A percentile compares a stretch with the other conserved stretches of the same genome.
Evolutionary conservation across 1,140 invertebrate species (phyloP).

Genomic region (Calephelis virginiensis): DNA sequence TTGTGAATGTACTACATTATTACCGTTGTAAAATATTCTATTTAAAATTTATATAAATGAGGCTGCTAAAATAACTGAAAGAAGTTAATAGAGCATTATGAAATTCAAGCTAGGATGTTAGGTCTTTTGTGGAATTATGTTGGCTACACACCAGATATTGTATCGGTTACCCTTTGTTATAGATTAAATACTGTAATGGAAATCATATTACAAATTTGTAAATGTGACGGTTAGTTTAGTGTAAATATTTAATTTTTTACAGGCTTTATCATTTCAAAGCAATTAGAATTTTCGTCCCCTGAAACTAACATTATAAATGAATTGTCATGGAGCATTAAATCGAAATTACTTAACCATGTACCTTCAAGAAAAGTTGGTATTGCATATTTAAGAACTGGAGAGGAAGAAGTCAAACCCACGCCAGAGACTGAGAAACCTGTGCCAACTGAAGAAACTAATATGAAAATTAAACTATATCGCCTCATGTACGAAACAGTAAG

Average conservation of each 20-base stretch:
- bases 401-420: background rate
- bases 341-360: slow-evolving; percentile 29
- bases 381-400: slow-evolving; percentile 14
- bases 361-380: slow-evolving; percentile 28
- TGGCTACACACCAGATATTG: too few species aligned
- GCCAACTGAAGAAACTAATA: slow-evolving; percentile 43
- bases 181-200: too few species aligned
- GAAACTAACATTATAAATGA: slow-evolving; percentile 40
- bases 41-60: too few species aligned
- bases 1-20: background rate
- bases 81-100: too few species aligned
- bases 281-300: background rate
- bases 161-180: too few species aligned
- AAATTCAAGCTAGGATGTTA: too few species aligned
- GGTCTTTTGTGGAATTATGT: too few species aligned
- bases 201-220: too few species aligned
- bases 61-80: too few species aligned
- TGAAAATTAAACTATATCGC: slow-evolving; percentile 57
- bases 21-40: too few species aligned
- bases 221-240: too few species aligned
- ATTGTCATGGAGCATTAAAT: slow-evolving; percentile 40
- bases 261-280: background rate
- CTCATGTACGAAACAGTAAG: slow-evolving; percentile 59
- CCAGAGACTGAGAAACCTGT: background rate
- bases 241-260: background rate